Percentiles rank a stretch among this genome's conserved stretches.
Conservation (phyloP, 37 sponge, comb jelly and placozoan genomes). For the Hormiphora californensis region DNA sequence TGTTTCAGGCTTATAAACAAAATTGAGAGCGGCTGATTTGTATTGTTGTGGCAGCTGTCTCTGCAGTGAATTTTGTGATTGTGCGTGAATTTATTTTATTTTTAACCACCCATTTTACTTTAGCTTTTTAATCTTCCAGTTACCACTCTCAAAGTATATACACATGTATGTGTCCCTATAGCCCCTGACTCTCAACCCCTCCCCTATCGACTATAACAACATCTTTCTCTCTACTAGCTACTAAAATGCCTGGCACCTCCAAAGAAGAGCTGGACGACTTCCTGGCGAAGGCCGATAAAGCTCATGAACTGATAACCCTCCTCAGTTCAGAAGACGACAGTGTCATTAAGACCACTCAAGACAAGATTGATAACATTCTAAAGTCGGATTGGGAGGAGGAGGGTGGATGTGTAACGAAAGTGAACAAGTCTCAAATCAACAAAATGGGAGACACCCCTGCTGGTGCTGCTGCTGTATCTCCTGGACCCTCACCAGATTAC, state of each 20-base stretch:
- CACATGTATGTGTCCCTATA: neutral
- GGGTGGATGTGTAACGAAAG: neutral
- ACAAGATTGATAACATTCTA: conserved; percentile 22
- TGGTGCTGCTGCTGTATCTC: neutral
- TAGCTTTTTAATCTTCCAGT: neutral
- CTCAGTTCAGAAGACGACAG: neutral
- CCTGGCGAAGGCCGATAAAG: conserved; percentile 35
- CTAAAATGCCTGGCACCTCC: neutral
- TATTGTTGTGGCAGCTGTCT: neutral
- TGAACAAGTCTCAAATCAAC: conserved; percentile 4
- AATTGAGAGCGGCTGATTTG: neutral
- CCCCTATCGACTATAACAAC: too few species aligned
- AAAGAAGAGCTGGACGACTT: conserved; percentile 24
- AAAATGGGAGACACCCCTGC: neutral
- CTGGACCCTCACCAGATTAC: too few species aligned
- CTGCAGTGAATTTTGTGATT: neutral
- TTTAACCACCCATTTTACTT: neutral
- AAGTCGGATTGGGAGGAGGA: conserved; percentile 33
- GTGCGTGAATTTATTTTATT: neutral
- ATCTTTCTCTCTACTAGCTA: neutral
- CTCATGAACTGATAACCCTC: conserved; percentile 10
- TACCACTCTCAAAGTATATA: neutral
- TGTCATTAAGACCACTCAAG: conserved; percentile 24
- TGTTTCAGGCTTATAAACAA: conserved; percentile 29
- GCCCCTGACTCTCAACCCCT: too few species aligned